A percentile compares a stretch with the other conserved stretches of the same genome.
phyloP scores from a whole-genome alignment of 2,113 vertebrate genomes.

The Haliaeetus leucogaster region DNA sequence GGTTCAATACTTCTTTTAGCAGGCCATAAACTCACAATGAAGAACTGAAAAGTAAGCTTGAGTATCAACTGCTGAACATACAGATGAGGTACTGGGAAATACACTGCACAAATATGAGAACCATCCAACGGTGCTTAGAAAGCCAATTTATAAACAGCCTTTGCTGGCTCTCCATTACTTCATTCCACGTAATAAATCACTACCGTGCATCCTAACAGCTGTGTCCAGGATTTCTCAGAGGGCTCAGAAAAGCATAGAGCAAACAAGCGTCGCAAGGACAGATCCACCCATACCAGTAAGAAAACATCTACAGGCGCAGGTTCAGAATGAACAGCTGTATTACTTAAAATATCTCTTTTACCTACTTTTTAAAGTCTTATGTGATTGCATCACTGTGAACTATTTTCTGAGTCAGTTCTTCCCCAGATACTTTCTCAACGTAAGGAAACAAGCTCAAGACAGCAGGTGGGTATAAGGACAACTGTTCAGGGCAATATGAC shows the following conservation, averaged over 20 bases:
- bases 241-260: background rate
- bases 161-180: background rate
- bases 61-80: background rate
- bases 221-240: background rate
- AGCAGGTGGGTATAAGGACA: background rate
- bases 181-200: background rate
- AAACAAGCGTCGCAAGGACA: background rate
- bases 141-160: background rate
- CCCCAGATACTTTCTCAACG: background rate
- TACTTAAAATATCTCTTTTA: background rate
- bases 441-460: conserved; percentile 3
- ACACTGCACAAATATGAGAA: background rate
- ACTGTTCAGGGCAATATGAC: background rate
- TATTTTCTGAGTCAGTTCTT: background rate
- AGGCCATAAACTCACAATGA: background rate
- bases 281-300: background rate
- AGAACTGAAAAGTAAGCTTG: background rate
- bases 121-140: background rate
- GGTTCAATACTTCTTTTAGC: background rate
- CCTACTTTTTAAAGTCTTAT: background rate
- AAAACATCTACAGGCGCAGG: background rate
- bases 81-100: background rate
- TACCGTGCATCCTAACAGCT: background rate
- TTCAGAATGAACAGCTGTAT: background rate
- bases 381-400: background rate